Conservation (phyloP, 1,140 invertebrate species). For the Drosophila melanica region DNA sequence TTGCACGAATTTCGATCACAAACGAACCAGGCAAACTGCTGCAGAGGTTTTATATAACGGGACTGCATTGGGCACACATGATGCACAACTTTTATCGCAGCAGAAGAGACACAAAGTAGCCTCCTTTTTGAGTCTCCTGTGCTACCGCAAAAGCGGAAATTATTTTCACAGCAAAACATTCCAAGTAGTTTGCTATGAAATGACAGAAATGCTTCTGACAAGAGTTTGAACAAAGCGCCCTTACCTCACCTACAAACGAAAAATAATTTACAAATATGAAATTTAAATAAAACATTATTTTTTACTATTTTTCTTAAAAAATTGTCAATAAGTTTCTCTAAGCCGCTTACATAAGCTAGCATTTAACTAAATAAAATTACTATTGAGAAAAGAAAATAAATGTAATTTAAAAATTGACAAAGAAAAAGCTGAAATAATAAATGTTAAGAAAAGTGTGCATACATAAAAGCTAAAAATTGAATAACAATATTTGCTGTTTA, state of each 20-base stretch:
- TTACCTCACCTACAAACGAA: no score
- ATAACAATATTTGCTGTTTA: no score
- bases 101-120: not conserved
- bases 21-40: not conserved
- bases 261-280: no score
- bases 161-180: not conserved
- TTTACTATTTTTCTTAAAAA: no score
- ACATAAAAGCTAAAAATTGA: no score
- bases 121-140: not conserved
- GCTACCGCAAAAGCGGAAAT: not conserved
- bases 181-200: not conserved
- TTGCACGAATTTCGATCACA: constrained; percentile 1
- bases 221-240: not conserved
- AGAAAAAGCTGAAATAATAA: no score
- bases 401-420: no score
- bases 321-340: no score
- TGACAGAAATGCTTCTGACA: not conserved
- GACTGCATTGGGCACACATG: no score
- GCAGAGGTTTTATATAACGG: not conserved
- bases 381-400: not conserved
- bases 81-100: constrained; percentile 6
- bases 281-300: no score
- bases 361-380: not conserved
- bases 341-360: no score
- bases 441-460: no score